These are phyloP conservation scores for Camponotus pennsylvanicus DNA, from an alignment of 1,140 invertebrate genomes.

Conservation along the genomic window DNA sequence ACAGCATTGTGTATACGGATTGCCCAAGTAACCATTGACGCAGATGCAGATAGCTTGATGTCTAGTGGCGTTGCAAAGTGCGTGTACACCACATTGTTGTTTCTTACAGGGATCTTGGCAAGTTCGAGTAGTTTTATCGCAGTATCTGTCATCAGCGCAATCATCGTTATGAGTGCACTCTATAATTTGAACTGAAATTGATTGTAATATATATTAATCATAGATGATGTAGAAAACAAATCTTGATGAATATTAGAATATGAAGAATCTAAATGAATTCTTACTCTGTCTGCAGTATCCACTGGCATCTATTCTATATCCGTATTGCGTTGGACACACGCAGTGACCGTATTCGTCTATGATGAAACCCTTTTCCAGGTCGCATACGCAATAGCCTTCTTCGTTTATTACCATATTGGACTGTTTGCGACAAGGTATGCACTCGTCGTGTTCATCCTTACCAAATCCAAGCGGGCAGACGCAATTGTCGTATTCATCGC, in stretches of 20 bases:
- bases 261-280: conserved; percentile 13
- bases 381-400: conserved; percentile 93
- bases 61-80: conserved; percentile 92
- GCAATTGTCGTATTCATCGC: conserved; percentile 90
- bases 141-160: conserved; percentile 92
- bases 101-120: conserved; percentile 92
- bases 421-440: conserved; percentile 90
- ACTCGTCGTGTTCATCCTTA: conserved; percentile 92
- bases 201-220: not conserved
- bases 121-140: conserved; percentile 89
- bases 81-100: conserved; percentile 91
- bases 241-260: not conserved
- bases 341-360: conserved; percentile 92
- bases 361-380: conserved; percentile 91
- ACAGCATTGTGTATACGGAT: conserved; percentile 91
- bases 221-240: not conserved
- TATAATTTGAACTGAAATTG: conserved; percentile 82
- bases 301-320: conserved; percentile 89
- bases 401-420: conserved; percentile 92
- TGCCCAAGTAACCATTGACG: conserved; percentile 90
- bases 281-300: conserved; percentile 89
- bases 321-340: conserved; percentile 90
- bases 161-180: conserved; percentile 92
- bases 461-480: conserved; percentile 92
- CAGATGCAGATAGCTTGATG: conserved; percentile 93